These are phyloP conservation scores for Syndactyla subalaris DNA, from an alignment of 2,797 vertebrate species.

Conservation along the genomic window DNA sequence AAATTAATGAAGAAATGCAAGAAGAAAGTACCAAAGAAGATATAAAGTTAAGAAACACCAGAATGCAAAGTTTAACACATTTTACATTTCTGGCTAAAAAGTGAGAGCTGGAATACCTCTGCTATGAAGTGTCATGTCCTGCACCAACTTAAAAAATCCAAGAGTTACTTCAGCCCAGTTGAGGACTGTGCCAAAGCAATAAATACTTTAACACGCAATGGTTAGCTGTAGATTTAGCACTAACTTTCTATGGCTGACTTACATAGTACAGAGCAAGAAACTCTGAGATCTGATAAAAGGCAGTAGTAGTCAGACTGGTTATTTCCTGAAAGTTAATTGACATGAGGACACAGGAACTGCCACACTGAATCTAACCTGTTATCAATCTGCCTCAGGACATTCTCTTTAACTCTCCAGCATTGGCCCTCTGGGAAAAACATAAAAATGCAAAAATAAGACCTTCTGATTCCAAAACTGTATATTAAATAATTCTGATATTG, in stretches of 20 bases:
- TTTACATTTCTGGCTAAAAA: background rate
- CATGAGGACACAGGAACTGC: background rate
- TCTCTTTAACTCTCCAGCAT: background rate
- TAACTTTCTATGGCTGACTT: background rate
- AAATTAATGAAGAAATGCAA: background rate
- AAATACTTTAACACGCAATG: background rate
- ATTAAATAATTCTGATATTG: background rate
- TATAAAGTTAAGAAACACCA: background rate
- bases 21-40: background rate
- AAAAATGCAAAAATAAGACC: background rate
- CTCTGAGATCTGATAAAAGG: background rate
- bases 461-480: background rate
- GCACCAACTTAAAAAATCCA: background rate
- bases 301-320: background rate
- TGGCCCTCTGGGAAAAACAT: background rate
- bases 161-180: background rate
- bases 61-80: background rate
- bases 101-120: background rate
- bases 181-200: background rate
- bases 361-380: background rate
- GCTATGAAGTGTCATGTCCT: background rate
- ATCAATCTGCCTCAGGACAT: background rate
- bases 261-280: background rate
- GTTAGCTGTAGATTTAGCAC: background rate
- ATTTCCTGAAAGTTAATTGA: slow-evolving; percentile 12